Evolutionary conservation across 2,888 invertebrate genomes (phyloP).

Genomic region (Acleris sparsana): DNA sequence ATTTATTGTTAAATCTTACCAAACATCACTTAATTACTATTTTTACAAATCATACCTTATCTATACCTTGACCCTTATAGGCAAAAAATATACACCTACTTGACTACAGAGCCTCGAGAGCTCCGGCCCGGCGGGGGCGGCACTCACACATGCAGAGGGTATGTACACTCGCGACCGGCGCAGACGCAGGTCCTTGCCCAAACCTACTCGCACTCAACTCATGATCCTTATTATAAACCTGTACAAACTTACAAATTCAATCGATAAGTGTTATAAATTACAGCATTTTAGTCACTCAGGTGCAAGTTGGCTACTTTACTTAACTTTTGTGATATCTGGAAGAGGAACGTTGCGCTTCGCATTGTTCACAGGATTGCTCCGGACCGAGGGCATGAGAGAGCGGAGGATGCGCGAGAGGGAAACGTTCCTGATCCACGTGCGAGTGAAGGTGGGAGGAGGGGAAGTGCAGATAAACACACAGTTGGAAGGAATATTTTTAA

Average conservation of each 20-base stretch:
- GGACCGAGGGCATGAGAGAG: too few species aligned
- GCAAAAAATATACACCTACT: too few species aligned
- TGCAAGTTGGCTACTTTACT: not conserved
- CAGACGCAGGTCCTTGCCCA: not conserved
- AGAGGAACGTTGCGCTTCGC: not conserved
- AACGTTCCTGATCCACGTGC: not conserved
- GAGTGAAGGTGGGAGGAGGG: constrained; percentile 25
- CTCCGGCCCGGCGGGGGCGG: not conserved
- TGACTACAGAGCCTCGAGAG: too few species aligned
- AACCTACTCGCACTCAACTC: not conserved
- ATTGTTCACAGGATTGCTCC: not conserved
- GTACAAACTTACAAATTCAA: not conserved
- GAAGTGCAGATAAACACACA: constrained; percentile 70
- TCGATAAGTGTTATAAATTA: not conserved
- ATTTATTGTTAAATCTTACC: too few species aligned
- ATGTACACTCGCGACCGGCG: not conserved
- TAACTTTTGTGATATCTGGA: not conserved
- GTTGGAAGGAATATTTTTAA: constrained; percentile 67
- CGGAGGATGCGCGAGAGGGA: too few species aligned
- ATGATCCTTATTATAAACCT: not conserved
- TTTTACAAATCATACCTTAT: too few species aligned
- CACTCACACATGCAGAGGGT: constrained; percentile 1
- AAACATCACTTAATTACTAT: too few species aligned
- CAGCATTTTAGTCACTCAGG: constrained; percentile 14
- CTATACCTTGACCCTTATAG: too few species aligned